Base-by-base conservation (phyloP, 30 jellyfish, hydroid and myxozoan species). In the Nemopilema nomurai region DNA sequence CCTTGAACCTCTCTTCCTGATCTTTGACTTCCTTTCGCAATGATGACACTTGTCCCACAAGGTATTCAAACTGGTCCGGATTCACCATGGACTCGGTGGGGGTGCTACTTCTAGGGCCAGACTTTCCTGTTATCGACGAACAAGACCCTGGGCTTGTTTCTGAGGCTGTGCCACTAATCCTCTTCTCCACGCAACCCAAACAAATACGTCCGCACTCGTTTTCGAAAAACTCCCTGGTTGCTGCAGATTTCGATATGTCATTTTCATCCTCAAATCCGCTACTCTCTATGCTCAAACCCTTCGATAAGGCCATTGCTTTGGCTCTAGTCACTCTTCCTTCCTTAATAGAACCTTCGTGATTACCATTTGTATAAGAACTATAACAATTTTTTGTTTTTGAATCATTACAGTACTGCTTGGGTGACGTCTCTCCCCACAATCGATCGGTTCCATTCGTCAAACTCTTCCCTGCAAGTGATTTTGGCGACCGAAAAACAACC, bases 241-340 rank as follows among this genome's bases (percentile, higher is more conserved):
- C 94, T 82, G 88, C 65, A 16, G 67, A 33, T 29, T 70, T 67
- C 7, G 71, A 33, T 9, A 31, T 18, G 25, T 82, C 92, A 71
- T 80, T 70, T 67, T 95, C 99, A 29, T 95, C 99, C 62, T 95
- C 99, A 87, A 85, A 95, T 27, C 99, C 99, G 68, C 99, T 95
- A 80, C 99, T 95, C 29, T 95, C 99, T 8, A 90, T 49, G 62
- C 99, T 95, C 28, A 49, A 83, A 3, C 96, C 95, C 69, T 81
- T 90, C 25, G 66, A 50, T 1, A 76, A 0, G 30, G 30, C 41
- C 19, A 32, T 57, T 69, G 87, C 62, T 18, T 28, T 74, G 49
- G 20, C 51, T n/a, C 74, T 32, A 22, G 25, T 80, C 16, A 6
- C 31, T 1, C 24, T 21, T n/a, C 50, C 88, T 19, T 62, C 62